Evolutionary conservation across 2,888 invertebrate genomes (phyloP), one percentile per base, ranked within the genome.

Genomic region (Polyploca ridens): DNA sequence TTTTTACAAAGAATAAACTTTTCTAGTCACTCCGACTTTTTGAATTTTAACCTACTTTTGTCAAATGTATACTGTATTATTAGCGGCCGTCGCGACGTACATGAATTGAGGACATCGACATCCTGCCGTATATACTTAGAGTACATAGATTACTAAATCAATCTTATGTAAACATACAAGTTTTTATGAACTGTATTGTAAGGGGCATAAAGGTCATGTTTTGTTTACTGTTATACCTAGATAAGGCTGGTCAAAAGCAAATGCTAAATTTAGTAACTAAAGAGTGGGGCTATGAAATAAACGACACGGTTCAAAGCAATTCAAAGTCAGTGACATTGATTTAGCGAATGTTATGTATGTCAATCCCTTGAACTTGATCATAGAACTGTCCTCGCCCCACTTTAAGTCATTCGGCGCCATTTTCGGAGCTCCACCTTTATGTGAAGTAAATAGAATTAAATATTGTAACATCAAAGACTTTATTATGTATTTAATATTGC

Each of bases 61-160:
- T 5, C 1, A 27, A 27, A 49, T 8, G 7, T 49, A 5, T 16
- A 49, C 49, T 49, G 8, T 49, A 16, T 16, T n/a, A 49, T 16
- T 16, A 46, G 11, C 41, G 14, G 14, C 44, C 44, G 44, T 44
- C 46, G 65, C 41, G 19, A 33, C 44, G 10, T 8, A 54, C 16
- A 54, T 44, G 61, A 67, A 69, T 63, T 61, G 67, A 63, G 69
- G 65, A 64, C 69, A 58, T 41, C 61, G 58, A 68, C 67, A 66
- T 73, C 69, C 73, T 69, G 46, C 16, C 33, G n/a, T 41, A 41
- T 61, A 16, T 44, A 6, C 5, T 49, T 49, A 6, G 2, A 49
- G 49, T n/a, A 49, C 49, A n/a, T 16, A 14, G 16, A 49, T 49
- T 49, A 49, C 16, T 16, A 49, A 49, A 49, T 16, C 16, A 16